Evolutionary conservation across 2,888 invertebrate genomes (phyloP), one percentile per base, ranked within the genome.

Genomic region (Caenorhabditis wallacei): DNA sequence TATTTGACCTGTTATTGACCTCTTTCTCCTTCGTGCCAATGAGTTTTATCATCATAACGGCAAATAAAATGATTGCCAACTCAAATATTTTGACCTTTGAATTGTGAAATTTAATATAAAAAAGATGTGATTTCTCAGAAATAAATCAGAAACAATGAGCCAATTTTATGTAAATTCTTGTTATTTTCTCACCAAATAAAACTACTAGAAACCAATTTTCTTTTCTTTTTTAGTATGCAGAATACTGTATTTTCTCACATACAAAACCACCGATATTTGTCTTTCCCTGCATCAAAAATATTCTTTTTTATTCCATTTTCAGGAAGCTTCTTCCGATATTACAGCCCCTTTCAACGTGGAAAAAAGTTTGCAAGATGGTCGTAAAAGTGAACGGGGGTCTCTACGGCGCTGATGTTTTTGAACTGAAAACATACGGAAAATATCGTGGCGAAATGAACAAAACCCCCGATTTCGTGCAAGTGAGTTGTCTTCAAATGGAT

Each of bases 371-470:
- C 37, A 48, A 57, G 22, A 78, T 78, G 78, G 78, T 35, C 78
- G 24, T 78, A 69, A 78, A 78, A 78, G 69, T 78, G 35, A 78
- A 78, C 48, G 48, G 57, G 5, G 75, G 75, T 37, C 75, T 75
- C 16, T 71, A 61, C 13, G 72, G 53, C 24, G 56, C 68, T n/a
- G 76, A 76, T 43, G 51, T 40, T 24, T 78, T 69, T 13, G 78
- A 78, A 35, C 16, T 78, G 63, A 78, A 78, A 43, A 35, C 78
- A 46, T 69, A 37, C 35, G 78, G 61, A 51, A 76, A 76, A 13
- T 59, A 76, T 69, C 53, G 61, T 37, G 66, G 68, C 11, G 76
- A 76, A 40, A 76, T 76, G 68, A 35, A 24, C 20, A 37, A 51
- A 26, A 37, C 24, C 11, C 51, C 46, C 64, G 74, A 74, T 4